These are phyloP conservation scores for Heliconius sara DNA, from an alignment of 2,888 invertebrate species.

Conservation along the genomic window DNA sequence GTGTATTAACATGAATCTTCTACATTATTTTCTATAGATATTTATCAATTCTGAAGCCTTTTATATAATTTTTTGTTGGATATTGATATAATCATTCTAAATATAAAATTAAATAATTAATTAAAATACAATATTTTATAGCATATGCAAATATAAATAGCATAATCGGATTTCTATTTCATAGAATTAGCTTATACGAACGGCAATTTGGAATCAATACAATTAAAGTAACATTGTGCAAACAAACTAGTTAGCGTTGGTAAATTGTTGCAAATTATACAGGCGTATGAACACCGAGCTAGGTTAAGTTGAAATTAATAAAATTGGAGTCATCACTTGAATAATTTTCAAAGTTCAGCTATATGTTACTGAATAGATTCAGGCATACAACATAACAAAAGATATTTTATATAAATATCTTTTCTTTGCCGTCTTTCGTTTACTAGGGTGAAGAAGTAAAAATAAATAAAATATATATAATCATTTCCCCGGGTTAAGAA, in stretches of 20 bases:
- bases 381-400: background rate
- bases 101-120: background rate
- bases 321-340: background rate
- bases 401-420: no score
- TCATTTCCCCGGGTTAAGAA: no score
- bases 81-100: background rate
- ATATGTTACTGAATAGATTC: background rate
- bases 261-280: slow-evolving; percentile 17
- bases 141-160: background rate
- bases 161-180: slow-evolving; percentile 19
- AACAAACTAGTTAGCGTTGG: slow-evolving; percentile 24
- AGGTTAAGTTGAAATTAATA: slow-evolving; percentile 5
- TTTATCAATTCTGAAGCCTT: background rate
- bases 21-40: no score
- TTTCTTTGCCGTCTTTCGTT: no score
- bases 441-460: no score
- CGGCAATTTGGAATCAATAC: slow-evolving; percentile 18
- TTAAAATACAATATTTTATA: background rate
- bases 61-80: background rate
- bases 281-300: background rate
- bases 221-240: slow-evolving; percentile 25
- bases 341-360: background rate
- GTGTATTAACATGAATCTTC: no score
- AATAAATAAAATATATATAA: no score
- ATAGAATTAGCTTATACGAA: background rate